Percentiles rank a stretch among this genome's conserved stretches.
Conservation (phyloP, 2,113 vertebrate species). For the Poeciliopsis prolifica region DNA sequence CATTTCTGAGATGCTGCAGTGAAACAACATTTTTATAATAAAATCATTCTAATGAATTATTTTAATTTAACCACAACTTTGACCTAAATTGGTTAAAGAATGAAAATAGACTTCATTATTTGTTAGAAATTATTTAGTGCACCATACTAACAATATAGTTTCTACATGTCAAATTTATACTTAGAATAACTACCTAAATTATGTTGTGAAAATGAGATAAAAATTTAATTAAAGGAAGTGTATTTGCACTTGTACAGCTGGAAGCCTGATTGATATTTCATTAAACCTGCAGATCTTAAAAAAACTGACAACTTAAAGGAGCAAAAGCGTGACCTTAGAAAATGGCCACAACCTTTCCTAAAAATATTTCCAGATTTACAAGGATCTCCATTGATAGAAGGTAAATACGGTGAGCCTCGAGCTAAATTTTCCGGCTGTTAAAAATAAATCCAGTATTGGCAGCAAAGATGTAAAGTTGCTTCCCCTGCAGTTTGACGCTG, state of each 20-base stretch:
- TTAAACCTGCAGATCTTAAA: conserved; percentile 1
- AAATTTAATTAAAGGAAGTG: neutral
- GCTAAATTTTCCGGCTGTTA: neutral
- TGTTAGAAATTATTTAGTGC: neutral
- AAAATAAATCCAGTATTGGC: conserved; percentile 22
- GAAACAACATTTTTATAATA: neutral
- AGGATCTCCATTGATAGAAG: conserved; percentile 2
- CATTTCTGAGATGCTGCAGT: neutral
- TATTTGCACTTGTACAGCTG: neutral
- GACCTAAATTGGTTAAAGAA: neutral
- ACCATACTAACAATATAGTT: neutral
- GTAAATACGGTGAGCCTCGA: conserved; percentile 9
- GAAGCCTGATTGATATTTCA: neutral
- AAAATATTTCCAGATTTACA: neutral
- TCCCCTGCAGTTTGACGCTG: conserved; percentile 20
- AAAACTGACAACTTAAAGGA: neutral
- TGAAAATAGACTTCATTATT: neutral
- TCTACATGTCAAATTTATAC: neutral
- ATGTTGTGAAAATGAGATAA: neutral
- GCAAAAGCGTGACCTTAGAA: conserved; percentile 1
- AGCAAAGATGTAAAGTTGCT: conserved; percentile 7
- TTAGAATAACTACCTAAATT: neutral
- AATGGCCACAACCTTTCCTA: neutral
- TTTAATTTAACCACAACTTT: neutral
- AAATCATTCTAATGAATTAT: neutral